These are phyloP conservation scores for Sarcoramphus papa DNA, from an alignment of 2,797 vertebrate genomes.

Conservation along the genomic window DNA sequence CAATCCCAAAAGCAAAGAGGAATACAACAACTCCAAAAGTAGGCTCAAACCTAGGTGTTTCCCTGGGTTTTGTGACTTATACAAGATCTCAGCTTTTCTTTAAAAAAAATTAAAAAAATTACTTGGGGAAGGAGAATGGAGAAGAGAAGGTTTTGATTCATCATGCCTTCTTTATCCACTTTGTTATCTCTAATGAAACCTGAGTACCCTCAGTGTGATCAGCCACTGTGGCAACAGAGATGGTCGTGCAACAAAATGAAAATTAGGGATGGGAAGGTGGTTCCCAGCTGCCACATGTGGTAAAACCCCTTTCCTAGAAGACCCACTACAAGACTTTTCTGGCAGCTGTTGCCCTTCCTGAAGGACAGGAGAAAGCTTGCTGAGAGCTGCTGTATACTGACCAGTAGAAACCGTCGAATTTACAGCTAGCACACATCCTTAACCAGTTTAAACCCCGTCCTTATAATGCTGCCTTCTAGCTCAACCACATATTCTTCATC, in stretches of 20 bases:
- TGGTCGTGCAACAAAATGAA: not conserved
- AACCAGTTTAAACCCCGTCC: not conserved
- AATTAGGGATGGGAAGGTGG: not conserved
- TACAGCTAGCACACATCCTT: not conserved
- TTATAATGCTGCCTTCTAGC: not conserved
- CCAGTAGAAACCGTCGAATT: not conserved
- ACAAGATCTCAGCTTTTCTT: not conserved
- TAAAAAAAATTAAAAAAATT: not conserved
- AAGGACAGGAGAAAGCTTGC: not conserved
- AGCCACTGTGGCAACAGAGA: not conserved
- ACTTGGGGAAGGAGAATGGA: not conserved
- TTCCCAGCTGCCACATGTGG: accelerated
- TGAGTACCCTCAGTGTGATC: not conserved
- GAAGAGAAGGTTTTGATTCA: not conserved
- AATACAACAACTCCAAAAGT: not conserved
- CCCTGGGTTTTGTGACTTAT: not conserved
- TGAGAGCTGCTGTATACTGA: not conserved
- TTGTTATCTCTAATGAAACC: not conserved
- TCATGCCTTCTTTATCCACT: not conserved
- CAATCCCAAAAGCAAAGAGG: not conserved
- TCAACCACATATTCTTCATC: not conserved
- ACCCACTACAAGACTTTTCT: not conserved
- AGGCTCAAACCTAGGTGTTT: not conserved
- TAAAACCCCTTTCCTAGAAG: not conserved
- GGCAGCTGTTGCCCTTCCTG: not conserved